Percentiles rank a stretch among this genome's conserved stretches.
Conservation (phyloP, 2,113 vertebrate genomes). For the Bos taurus region ARS-UCD2.0 NC_037331.1:66668001-66668500, state of each 20-base stretch:
- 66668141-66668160: not conserved
- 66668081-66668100: not conserved
- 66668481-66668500: not conserved
- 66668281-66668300: not conserved
- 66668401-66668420: not conserved
- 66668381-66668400: not conserved
- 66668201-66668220: not conserved
- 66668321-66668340: not conserved
- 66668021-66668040: not conserved
- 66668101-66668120: not conserved
- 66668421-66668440: too few species aligned
- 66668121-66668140: not conserved
- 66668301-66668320: not conserved
- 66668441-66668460: too few species aligned
- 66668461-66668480: not conserved
- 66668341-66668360: not conserved
- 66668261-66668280: not conserved
- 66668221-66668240: not conserved
- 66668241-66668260: not conserved
- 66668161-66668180: not conserved
- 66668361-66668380: not conserved
- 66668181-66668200: not conserved
- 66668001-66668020: not conserved
- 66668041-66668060: accelerated
- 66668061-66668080: not conserved